Evolutionary conservation across 2,888 invertebrate genomes (phyloP).

Genomic region (Drosophila nr. perissopoda): DNA sequence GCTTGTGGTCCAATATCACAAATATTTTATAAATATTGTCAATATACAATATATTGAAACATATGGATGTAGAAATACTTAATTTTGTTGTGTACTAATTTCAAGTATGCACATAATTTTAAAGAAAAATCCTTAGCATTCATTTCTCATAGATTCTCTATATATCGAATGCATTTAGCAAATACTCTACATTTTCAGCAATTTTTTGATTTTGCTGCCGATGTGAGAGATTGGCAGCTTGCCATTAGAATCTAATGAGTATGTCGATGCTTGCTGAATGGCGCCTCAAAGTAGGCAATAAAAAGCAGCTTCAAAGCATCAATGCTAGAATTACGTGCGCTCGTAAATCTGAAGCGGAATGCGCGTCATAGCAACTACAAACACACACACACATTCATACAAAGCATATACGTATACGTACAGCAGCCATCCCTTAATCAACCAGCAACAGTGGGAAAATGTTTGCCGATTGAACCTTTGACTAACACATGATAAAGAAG

Average conservation of each 20-base stretch:
- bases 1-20: not conserved
- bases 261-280: slow-evolving; percentile 9
- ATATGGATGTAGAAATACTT: not conserved
- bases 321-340: slow-evolving; percentile 45
- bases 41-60: not conserved
- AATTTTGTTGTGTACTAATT: not conserved
- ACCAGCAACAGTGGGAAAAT: slow-evolving; percentile 44
- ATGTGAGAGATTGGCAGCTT: not conserved
- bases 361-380: slow-evolving; percentile 38
- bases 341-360: slow-evolving; percentile 55
- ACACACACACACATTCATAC: not conserved
- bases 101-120: not conserved
- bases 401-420: not conserved
- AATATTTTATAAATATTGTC: not conserved
- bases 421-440: slow-evolving; percentile 55
- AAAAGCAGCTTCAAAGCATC: slow-evolving; percentile 36
- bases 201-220: not conserved
- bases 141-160: not conserved
- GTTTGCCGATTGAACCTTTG: slow-evolving; percentile 67
- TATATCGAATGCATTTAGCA: not conserved
- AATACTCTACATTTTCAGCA: slow-evolving; percentile 2
- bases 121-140: not conserved
- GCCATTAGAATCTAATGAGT: slow-evolving; percentile 28
- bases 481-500: slow-evolving; percentile 74
- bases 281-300: slow-evolving; percentile 72